Evolutionary conservation across 1,140 invertebrate genomes (phyloP).

Genomic region (Drosophila ohnishii): DNA sequence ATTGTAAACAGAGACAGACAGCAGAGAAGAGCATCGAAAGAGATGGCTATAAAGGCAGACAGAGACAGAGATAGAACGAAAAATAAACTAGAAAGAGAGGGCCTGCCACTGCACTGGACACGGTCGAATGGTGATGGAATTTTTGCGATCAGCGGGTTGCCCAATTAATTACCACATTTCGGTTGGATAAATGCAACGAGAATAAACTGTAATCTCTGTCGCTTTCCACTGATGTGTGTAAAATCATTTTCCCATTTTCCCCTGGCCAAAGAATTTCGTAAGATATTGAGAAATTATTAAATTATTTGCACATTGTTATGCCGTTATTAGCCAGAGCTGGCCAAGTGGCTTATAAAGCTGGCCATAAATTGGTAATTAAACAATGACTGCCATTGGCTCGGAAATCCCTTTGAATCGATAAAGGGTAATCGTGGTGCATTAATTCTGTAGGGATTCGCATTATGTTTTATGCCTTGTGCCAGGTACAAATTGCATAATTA

Average conservation of each 20-base stretch:
- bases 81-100: background rate
- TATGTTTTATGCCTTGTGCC: background rate
- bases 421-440: constrained; percentile 2
- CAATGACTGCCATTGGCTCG: background rate
- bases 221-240: constrained; percentile 13
- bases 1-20: constrained; percentile 67
- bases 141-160: constrained; percentile 30
- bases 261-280: background rate
- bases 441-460: background rate
- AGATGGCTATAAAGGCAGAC: background rate
- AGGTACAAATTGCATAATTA: constrained; percentile 9
- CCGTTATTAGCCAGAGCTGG: background rate
- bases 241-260: constrained; percentile 4
- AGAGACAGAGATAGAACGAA: background rate
- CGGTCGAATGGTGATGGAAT: constrained; percentile 12
- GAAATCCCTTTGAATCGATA: constrained; percentile 11
- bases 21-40: background rate
- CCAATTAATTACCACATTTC: constrained; percentile 38
- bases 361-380: constrained; percentile 15
- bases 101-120: constrained; percentile 11
- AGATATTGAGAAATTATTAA: constrained; percentile 4
- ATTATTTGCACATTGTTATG: constrained; percentile 6
- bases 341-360: background rate
- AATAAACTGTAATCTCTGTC: constrained; percentile 7
- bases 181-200: constrained; percentile 24